Percentiles rank a stretch among this genome's conserved stretches.
Evolutionary conservation across 2,113 vertebrate species (phyloP).

Genomic region (Accipiter virgatus): DNA sequence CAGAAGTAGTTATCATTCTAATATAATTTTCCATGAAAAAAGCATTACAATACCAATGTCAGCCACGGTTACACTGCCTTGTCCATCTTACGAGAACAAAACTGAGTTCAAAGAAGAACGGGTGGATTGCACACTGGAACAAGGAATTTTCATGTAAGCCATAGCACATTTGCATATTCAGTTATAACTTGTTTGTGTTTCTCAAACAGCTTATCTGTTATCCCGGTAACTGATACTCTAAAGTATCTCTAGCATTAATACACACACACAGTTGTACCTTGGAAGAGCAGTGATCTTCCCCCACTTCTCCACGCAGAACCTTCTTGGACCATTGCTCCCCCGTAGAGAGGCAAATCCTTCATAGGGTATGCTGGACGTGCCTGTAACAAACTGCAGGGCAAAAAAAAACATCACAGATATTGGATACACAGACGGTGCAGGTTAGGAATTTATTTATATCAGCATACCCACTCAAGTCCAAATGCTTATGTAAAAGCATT

Average conservation of each 20-base stretch:
- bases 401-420: background rate
- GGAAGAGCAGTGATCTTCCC: conserved; percentile 97
- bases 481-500: background rate
- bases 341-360: conserved; percentile 95
- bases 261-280: conserved; percentile 75
- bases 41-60: background rate
- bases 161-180: background rate
- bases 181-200: background rate
- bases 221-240: background rate
- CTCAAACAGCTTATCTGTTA: background rate
- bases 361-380: conserved; percentile 95
- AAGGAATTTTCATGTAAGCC: background rate
- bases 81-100: background rate
- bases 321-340: conserved; percentile 93
- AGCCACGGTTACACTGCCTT: background rate
- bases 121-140: background rate
- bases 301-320: conserved; percentile 98
- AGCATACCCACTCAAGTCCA: background rate
- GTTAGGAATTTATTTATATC: background rate
- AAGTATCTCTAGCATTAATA: background rate
- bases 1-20: background rate
- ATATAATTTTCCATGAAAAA: background rate
- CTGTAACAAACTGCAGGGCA: conserved; percentile 90
- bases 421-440: background rate
- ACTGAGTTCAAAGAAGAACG: background rate